Base-by-base conservation (phyloP, 2,888 invertebrate species). In the Zygogramma bicolorata region DNA sequence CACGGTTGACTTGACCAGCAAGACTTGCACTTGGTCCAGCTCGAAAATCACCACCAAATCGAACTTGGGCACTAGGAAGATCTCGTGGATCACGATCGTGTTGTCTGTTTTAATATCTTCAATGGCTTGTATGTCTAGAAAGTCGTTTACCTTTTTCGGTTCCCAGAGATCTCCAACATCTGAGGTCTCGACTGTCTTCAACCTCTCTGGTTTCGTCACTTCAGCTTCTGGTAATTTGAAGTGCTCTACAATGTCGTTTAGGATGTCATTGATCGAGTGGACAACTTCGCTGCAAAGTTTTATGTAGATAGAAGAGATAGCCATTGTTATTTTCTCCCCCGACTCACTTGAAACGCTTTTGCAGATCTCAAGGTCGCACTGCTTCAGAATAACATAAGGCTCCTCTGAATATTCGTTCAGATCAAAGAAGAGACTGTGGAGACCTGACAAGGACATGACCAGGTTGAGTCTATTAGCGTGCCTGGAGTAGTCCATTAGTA, bases 281-380 rank as follows among this genome's bases (percentile, higher is more conserved):
- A 95, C 90, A 53, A 93, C 92, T 63, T 92, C 91, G 4, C 93
- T 91, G 59, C 94, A 93, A 7, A 95, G 85, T 79, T 93, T 93
- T 13, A 95, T 82, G 81, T 93, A 91, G 15, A 95, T 87, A 18
- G 92, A 90, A 1, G 93, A 93, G 6, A 94, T 88, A 0, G 90
- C 89, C 25, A 91, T 86, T n/a, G 89, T 89, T 18, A 93, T 90
- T 81, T 91, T 91, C 2, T 92, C 88, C 0, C 92, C 93, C 76
- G 92, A 92, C 71, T 93, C 93, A 0, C 90, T 86, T 53, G 90
- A 91, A 79, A 92, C 89, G 27, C 88, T 89, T 81, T 90, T 90
- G 0, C 91, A 91, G 78, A 93, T 90, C 83, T 94, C 93, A 10
- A 93, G 86, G 81, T 93, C 93, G 82, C 93, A 93, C 0, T 93